Base-by-base conservation (phyloP, 2,797 vertebrate species). In the Pitangus sulphuratus region DNA sequence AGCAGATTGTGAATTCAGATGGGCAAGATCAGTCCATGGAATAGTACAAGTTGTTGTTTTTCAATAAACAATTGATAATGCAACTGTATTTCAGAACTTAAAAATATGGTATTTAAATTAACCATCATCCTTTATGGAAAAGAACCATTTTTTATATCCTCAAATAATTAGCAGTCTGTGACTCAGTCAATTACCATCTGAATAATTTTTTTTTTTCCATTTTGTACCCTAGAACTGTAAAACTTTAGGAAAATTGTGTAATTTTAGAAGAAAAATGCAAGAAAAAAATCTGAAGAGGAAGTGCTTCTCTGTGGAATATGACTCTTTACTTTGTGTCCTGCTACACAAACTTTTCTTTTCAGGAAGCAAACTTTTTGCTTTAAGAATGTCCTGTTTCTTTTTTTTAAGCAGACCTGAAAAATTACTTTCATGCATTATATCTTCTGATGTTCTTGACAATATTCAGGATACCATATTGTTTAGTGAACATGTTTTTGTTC, bases 101-200 rank as follows among this genome's bases (percentile, higher is more conserved):
- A 44, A 57, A 77, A 45, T 48, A 57, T 12, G 22, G 5, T 42
- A 58, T 71, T 89, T 85, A 70, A 83, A 77, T 85, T 90, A 68
- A 5, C 25, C 35, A 12, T 65, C 47, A 45, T 70, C 33, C 16
- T 86, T 93, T 39, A 57, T 50, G 78, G n/a, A 83, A 83, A 93
- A 77, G 26, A 90, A 47, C 8, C 4, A 15, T 87, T 72, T 89
- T 90, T 87, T 60, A 20, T 53, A 50, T 84, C 70, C 30, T 90
- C 80, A 87, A 82, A 68, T 77, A 71, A 84, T 89, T 83, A 80
- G n/a, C 30, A 80, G 21, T 60, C 68, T 85, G 45, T 93, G 75
- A 89, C 56, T 96, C 89, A 87, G 70, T 35, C 58, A 83, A 42
- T 77, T 92, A 79, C 30, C 69, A 42, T 92, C 78, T 87, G 90